Conservation (phyloP, 2,888 invertebrate genomes). For the Limnephilus marmoratus region DNA sequence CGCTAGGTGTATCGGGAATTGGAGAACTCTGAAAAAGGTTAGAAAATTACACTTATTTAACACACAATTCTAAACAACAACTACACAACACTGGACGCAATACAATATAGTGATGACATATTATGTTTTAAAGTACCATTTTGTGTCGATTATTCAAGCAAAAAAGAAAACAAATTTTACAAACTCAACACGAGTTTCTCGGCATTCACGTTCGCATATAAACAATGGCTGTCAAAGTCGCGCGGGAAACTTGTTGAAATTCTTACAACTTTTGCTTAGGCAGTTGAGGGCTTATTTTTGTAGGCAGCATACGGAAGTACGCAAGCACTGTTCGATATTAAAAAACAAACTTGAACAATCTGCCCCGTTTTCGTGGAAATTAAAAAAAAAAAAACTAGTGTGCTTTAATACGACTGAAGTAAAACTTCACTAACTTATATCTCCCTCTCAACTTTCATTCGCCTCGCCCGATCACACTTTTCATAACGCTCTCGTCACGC, state of each 20-base stretch:
- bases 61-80: background rate
- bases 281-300: background rate
- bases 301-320: background rate
- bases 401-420: too few relatives aligned
- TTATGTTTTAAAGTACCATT: background rate
- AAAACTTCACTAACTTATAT: too few relatives aligned
- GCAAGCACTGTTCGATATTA: background rate
- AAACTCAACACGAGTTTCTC: background rate
- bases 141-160: background rate
- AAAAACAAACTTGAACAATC: background rate
- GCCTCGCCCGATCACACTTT: too few relatives aligned
- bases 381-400: too few relatives aligned
- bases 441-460: too few relatives aligned
- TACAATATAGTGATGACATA: background rate
- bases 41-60: background rate
- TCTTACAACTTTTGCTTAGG: background rate
- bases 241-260: conserved; percentile 51
- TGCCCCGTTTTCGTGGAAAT: too few relatives aligned
- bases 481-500: too few relatives aligned
- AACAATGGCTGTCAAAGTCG: conserved; percentile 55
- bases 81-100: background rate
- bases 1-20: conserved; percentile 74
- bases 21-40: conserved; percentile 73
- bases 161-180: conserved; percentile 14
- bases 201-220: background rate